Percentiles rank a stretch among this genome's conserved stretches.
These are phyloP conservation scores for Drepanosiphum platanoidis DNA, from an alignment of 2,888 invertebrate genomes.

Conservation along the genomic window DNA sequence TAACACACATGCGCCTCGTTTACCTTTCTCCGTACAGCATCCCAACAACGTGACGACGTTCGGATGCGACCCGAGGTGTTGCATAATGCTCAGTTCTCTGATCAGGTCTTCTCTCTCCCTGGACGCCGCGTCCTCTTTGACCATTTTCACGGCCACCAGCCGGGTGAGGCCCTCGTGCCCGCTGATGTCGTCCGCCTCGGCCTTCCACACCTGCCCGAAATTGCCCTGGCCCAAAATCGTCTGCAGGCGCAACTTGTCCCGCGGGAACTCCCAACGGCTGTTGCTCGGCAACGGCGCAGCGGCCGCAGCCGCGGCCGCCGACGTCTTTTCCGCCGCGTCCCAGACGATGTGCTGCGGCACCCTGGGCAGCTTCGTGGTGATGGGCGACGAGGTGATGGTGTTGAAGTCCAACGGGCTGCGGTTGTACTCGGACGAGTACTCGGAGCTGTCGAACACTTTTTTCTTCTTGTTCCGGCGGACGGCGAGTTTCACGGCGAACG, in stretches of 20 bases:
- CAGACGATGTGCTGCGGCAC: conserved; percentile 65
- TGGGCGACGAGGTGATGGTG: conserved; percentile 63
- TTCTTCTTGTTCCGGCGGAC: conserved; percentile 64
- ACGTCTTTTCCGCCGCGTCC: conserved; percentile 61
- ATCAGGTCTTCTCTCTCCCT: conserved; percentile 81
- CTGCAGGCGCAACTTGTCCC: conserved; percentile 79
- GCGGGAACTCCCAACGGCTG: conserved; percentile 78
- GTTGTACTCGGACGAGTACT: conserved; percentile 70
- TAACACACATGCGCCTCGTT: conserved; percentile 58
- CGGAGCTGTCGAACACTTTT: conserved; percentile 70
- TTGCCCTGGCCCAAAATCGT: conserved; percentile 85
- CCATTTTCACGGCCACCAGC: conserved; percentile 86
- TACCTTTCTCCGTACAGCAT: conserved; percentile 85
- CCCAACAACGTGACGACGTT: conserved; percentile 85
- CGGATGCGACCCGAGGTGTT: conserved; percentile 82
- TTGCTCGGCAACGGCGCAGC: conserved; percentile 64
- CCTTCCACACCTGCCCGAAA: conserved; percentile 87
- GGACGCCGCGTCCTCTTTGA: conserved; percentile 81
- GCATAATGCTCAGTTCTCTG: conserved; percentile 81
- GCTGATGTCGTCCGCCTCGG: conserved; percentile 82
- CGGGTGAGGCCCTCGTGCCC: conserved; percentile 81
- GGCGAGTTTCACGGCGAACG: conserved; percentile 64
- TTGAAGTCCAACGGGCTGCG: conserved; percentile 64
- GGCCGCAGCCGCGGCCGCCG: conserved; percentile 38
- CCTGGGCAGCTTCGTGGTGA: conserved; percentile 65